Evolutionary conservation across 2,888 invertebrate genomes (phyloP), one percentile per base, ranked within the genome.

Genomic region (Sthenelais limicola): DNA sequence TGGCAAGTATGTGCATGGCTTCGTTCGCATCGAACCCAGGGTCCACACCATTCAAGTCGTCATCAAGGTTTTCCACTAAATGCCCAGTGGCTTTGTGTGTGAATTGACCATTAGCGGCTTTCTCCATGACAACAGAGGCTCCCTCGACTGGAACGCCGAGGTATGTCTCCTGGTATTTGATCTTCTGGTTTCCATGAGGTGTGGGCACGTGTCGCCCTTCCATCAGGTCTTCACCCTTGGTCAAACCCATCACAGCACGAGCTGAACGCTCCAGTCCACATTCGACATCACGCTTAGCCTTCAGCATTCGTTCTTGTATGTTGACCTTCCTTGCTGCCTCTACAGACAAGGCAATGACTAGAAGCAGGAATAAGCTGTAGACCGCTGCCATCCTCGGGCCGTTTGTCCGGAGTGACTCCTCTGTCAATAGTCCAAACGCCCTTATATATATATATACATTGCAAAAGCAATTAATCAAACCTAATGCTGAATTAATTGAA

Each of bases 141-240:
- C 79, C 81, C 56, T 76, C 79, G 18, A 81, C 78, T 0, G 76
- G 75, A 12, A 78, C 49, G 0, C 80, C 79, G 2, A 74, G 54
- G 56, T 74, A 81, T 0, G 54, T 76, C 67, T 81, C 80, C 26
- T 79, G 76, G 33, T 79, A 66, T 52, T 78, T 77, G 49, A 76
- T 73, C 18, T 79, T 68, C 15, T 52, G 62, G 3, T 74, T 76
- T 5, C 79, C 80, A 38, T 77, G 69, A 7, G 74, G 77, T 28
- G 79, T 77, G 4, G 30, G 18, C 21, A 56, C 32, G 12, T 56
- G 56, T 24, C 3, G 26, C 18, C 32, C 9, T 56, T 56, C 32
- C 1, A n/a, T 9, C 28, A 56, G 28, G 32, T 28, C 30, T 15
- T 56, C 56, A 9, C 56, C 56, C 1, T 24, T 30, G 1, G 32